Percentiles rank a stretch among this genome's conserved stretches.
phyloP scores from a whole-genome alignment of 2,888 invertebrate genomes.

The Penaeus monodon region DNA sequence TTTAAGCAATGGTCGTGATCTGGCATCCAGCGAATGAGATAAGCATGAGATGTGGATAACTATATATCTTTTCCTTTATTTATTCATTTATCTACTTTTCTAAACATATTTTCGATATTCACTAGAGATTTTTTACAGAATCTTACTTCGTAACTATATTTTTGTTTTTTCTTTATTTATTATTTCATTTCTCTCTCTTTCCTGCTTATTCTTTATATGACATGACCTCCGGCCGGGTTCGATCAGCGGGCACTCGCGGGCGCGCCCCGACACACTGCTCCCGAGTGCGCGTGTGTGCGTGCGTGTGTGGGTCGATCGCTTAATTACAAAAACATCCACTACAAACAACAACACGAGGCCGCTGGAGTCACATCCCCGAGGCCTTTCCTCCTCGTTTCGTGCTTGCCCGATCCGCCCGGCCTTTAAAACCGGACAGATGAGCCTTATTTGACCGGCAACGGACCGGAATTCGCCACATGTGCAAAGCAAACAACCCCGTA shows the following conservation, averaged over 20 bases:
- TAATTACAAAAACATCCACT: conserved; percentile 12
- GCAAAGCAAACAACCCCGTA: conserved; percentile 15
- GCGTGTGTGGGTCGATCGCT: conserved; percentile 19
- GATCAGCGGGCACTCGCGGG: background rate
- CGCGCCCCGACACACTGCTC: background rate
- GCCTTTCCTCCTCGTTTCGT: background rate
- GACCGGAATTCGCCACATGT: conserved; percentile 7
- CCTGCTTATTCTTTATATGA: background rate
- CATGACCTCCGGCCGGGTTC: background rate
- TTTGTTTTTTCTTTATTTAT: too few species aligned
- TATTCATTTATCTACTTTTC: too few species aligned
- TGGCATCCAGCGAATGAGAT: too few species aligned
- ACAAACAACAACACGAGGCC: background rate
- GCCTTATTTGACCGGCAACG: background rate
- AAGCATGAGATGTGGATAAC: too few species aligned
- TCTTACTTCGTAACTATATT: too few species aligned
- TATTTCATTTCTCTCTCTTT: too few species aligned
- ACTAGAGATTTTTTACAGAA: too few species aligned
- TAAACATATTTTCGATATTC: too few species aligned
- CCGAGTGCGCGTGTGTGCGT: background rate
- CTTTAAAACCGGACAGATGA: background rate
- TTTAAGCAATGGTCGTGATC: too few species aligned
- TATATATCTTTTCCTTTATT: too few species aligned
- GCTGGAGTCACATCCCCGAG: background rate
- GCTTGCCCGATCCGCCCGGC: background rate